Evolutionary conservation across 37 sponge, comb jelly and placozoan genomes (phyloP).

Genomic region (Bolinopsis microptera): DNA sequence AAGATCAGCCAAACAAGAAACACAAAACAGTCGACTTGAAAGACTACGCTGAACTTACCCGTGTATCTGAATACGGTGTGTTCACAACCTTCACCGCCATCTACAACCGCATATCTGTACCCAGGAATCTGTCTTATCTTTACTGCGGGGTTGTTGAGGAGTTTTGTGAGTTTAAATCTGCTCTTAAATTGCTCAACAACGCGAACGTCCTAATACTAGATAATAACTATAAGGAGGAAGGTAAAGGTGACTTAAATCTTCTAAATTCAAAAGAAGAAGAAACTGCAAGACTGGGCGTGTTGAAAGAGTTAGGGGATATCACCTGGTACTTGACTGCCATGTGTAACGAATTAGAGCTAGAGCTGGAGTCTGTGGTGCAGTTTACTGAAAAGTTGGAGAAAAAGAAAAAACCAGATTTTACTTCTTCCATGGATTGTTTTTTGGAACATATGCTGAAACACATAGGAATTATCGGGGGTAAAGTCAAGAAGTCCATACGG

Average conservation of each 20-base stretch:
- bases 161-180: constrained; percentile 27
- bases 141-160: constrained; percentile 60
- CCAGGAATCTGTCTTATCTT: constrained; percentile 36
- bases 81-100: background rate
- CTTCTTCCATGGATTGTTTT: background rate
- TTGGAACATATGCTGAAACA: background rate
- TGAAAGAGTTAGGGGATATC: constrained; percentile 56
- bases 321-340: constrained; percentile 16
- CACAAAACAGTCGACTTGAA: background rate
- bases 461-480: constrained; percentile 3
- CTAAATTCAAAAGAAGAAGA: background rate
- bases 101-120: background rate
- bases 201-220: background rate
- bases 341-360: background rate
- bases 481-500: constrained; percentile 17
- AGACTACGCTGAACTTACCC: background rate
- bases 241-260: background rate
- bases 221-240: background rate
- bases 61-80: background rate
- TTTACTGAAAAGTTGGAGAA: background rate
- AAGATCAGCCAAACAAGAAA: background rate
- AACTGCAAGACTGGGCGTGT: background rate
- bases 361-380: background rate
- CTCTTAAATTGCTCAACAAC: background rate
- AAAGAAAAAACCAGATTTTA: background rate